phyloP scores from a whole-genome alignment of 2,113 vertebrate species.

The Spizaetus ornatus region DNA sequence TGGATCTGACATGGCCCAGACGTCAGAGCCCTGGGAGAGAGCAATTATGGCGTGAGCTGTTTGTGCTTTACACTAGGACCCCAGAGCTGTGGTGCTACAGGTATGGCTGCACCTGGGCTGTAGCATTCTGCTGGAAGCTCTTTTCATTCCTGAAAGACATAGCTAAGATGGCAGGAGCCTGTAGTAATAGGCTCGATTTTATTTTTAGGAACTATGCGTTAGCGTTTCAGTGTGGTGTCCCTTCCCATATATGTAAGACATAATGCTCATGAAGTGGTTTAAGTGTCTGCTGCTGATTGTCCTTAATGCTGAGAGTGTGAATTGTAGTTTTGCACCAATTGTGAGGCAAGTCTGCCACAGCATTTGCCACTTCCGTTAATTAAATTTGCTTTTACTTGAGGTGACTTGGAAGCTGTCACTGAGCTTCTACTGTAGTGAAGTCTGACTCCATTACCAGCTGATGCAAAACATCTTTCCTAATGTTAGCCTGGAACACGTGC shows the following conservation, averaged over 20 bases:
- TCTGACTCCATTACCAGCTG: not conserved
- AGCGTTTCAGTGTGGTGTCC: not conserved
- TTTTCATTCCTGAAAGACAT: not conserved
- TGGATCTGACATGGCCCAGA: not conserved
- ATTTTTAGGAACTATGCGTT: not conserved
- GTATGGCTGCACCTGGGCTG: not conserved
- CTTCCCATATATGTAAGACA: not conserved
- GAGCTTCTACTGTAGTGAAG: not conserved
- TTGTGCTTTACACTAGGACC: not conserved
- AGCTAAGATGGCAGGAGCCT: not conserved
- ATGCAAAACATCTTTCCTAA: not conserved
- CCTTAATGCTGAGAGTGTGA: not conserved
- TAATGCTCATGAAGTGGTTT: not conserved
- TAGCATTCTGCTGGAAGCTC: not conserved
- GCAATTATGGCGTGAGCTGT: not conserved
- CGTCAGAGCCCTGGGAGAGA: not conserved
- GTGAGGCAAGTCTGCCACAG: not conserved
- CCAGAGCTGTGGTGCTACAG: not conserved
- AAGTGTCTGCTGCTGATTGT: not conserved
- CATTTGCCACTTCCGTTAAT: not conserved
- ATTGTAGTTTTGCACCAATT: not conserved
- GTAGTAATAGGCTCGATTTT: not conserved
- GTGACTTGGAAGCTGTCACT: not conserved
- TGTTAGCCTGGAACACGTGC: not conserved
- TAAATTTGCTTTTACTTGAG: not conserved